phyloP scores from a whole-genome alignment of 2,113 vertebrate species.

The Romanogobio albipinnatus region DNA sequence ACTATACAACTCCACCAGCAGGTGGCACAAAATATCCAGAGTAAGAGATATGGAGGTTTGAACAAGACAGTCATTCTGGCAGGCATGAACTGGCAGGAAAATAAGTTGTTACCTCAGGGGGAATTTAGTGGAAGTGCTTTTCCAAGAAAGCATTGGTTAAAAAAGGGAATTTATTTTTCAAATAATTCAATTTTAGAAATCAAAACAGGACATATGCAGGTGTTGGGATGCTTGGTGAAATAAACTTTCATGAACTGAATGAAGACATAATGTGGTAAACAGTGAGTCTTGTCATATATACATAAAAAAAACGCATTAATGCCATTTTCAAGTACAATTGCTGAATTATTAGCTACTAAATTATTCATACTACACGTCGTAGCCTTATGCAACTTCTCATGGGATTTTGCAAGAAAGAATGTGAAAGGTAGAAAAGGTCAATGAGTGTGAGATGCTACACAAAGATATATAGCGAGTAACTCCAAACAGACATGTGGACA shows the following conservation, averaged over 20 bases:
- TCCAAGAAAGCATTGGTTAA: not conserved
- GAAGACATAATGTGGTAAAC: not conserved
- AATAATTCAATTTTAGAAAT: not conserved
- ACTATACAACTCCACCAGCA: not conserved
- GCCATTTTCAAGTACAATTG: not conserved
- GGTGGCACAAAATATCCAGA: not conserved
- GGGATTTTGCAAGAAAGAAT: not conserved
- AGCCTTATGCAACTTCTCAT: not conserved
- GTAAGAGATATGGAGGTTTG: not conserved
- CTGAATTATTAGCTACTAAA: not conserved
- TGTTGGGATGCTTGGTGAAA: not conserved
- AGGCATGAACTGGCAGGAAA: conserved; percentile 9
- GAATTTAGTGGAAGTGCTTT: not conserved
- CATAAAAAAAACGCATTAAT: not conserved
- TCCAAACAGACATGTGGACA: not conserved
- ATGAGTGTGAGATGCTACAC: not conserved
- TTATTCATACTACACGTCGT: not conserved
- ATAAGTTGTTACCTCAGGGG: not conserved
- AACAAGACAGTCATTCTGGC: not conserved
- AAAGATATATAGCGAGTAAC: not conserved
- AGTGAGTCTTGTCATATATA: not conserved
- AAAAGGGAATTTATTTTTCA: not conserved
- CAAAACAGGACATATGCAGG: not conserved
- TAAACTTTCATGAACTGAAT: not conserved
- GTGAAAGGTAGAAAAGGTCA: not conserved